phyloP scores from a whole-genome alignment of 2,113 vertebrate genomes.

The Ornithorhynchus anatinus region DNA sequence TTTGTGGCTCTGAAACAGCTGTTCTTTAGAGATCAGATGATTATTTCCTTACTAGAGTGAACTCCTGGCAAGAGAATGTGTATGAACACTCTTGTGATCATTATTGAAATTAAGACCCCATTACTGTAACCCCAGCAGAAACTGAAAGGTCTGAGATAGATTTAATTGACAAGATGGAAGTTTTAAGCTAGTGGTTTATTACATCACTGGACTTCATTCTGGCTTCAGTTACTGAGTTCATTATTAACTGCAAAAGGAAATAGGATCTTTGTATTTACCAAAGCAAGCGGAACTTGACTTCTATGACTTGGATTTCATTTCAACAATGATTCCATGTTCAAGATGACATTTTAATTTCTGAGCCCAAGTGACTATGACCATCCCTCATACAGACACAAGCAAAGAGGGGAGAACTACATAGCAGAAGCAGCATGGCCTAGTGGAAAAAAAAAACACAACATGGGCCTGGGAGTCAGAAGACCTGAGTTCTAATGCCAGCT shows the following conservation, averaged over 20 bases:
- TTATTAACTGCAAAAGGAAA: conserved; percentile 18
- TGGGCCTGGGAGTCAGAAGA: too few species aligned
- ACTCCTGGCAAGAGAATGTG: conserved; percentile 8
- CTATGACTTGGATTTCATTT: too few species aligned
- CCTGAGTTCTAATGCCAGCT: too few species aligned
- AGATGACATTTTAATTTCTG: fast-evolving
- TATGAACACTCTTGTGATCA: conserved; percentile 3
- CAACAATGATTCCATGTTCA: background rate
- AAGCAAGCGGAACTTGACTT: too few species aligned
- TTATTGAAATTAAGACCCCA: background rate
- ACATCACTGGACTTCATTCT: conserved; percentile 39
- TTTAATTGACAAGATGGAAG: conserved; percentile 43
- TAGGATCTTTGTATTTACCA: background rate
- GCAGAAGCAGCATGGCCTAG: too few species aligned
- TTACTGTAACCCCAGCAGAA: conserved; percentile 13
- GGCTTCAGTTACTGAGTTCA: conserved; percentile 44
- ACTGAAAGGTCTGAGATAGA: background rate
- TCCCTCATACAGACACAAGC: background rate
- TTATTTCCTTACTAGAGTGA: conserved; percentile 40
- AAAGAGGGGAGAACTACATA: too few species aligned
- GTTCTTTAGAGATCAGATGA: conserved; percentile 43
- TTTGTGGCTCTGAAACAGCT: conserved; percentile 49
- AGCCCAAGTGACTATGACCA: background rate
- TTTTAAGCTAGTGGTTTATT: conserved; percentile 37
- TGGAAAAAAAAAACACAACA: too few species aligned